Percentiles rank a stretch among this genome's conserved stretches.
Evolutionary conservation across 1,140 invertebrate genomes (phyloP).

Genomic region (Drosophila sp.): DNA sequence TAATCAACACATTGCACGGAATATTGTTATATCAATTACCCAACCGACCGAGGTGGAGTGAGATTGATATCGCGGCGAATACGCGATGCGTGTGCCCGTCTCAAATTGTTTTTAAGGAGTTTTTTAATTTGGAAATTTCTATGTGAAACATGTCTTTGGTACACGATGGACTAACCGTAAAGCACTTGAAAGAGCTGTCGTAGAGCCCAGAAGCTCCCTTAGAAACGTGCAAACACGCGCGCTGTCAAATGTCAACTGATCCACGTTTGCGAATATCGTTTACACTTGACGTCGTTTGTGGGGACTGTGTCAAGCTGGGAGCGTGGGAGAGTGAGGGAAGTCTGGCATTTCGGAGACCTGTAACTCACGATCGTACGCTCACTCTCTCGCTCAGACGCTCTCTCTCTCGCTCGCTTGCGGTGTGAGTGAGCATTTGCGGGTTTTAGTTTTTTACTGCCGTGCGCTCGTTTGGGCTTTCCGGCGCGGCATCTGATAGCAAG

Average conservation of each 20-base stretch:
- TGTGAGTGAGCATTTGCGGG: constrained; percentile 28
- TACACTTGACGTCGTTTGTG: constrained; percentile 60
- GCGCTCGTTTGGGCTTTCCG: constrained; percentile 45
- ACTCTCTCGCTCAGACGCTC: constrained; percentile 7
- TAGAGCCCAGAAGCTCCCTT: constrained; percentile 16
- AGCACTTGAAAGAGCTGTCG: background rate
- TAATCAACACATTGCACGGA: constrained; percentile 61
- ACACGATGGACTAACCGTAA: background rate
- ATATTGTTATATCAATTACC: constrained; percentile 60
- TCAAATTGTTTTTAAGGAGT: constrained; percentile 6
- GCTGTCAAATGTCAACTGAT: constrained; percentile 84
- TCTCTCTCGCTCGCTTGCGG: constrained; percentile 9
- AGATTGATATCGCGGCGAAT: constrained; percentile 53
- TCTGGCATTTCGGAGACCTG: background rate
- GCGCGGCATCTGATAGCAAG: constrained; percentile 60
- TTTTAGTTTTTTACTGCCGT: constrained; percentile 36
- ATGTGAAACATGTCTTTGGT: constrained; percentile 9
- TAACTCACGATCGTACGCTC: constrained; percentile 18
- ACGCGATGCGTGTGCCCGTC: constrained; percentile 41
- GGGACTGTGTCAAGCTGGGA: background rate
- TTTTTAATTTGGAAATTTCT: constrained; percentile 1
- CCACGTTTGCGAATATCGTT: constrained; percentile 78
- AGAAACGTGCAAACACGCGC: constrained; percentile 75
- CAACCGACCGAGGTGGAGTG: constrained; percentile 9
- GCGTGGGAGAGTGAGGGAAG: background rate